Base-by-base conservation (phyloP, 2,113 vertebrate species). In the Campylomormyrus numenius region DNA sequence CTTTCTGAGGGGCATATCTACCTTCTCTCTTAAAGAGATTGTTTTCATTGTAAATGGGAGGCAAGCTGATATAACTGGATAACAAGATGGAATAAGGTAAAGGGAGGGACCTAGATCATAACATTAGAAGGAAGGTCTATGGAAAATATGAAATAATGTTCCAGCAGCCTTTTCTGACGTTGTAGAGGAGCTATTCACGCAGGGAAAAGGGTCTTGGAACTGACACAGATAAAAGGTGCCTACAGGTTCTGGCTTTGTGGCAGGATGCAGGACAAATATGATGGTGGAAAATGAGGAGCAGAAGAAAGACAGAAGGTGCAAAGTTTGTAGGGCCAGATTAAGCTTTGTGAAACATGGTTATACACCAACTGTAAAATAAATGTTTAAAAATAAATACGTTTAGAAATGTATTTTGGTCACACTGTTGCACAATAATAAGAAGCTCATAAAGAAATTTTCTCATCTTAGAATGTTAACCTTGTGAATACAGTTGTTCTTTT, bases 1-100 rank as follows among this genome's bases (percentile, higher is more conserved):
- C 85, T 89, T 93, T 94, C 90, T 94, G 91, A 88, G 88, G 86
- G 88, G 66, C 87, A 87, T 88, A 90, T 89, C 91, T 17, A 88
- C 52, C 7, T 74, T 52, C 86, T 89, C 35, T 35, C 15, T 17
- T 39, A 70, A 31, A 77, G 70, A 35, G 70, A 77, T 35, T 35
- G 1, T 74, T 74, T 77, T 77, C 70, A 77, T 77, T 77, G 70
- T 35, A 39, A 77, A 74, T 35, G 66, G 13, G 10, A 35, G 27
- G 31, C 27, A 74, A 85, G 4, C 19, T 85, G 21, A 88, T 58
- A 58, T 62, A 27, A 58, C 52, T 62, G 42, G 45, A 42, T 19
- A 88, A 48, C 49, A 50, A 50, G 49, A 50, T 50, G 49, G 49
- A 50, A 50, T 50, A 50, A 50, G 49, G 49, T 50, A 50, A 50